Evolutionary conservation across 2,113 vertebrate genomes (phyloP).

Genomic region (Tachysurus fulvidraco): DNA sequence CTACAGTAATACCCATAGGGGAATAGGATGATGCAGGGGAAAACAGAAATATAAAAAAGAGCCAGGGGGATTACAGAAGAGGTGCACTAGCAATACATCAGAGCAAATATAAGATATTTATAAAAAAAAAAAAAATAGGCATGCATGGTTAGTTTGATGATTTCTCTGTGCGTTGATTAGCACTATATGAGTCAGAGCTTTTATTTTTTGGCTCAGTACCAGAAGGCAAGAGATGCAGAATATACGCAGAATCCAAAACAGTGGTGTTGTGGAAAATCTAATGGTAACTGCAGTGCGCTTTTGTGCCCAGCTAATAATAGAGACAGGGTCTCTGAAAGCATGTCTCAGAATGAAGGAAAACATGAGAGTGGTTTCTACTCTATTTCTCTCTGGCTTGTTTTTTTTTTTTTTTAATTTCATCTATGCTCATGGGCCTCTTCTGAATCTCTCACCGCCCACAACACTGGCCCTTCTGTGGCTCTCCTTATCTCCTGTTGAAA

Average conservation of each 20-base stretch:
- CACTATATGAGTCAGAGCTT: slow-evolving; percentile 60
- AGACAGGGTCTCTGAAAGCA: slow-evolving; percentile 55
- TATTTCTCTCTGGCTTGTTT: slow-evolving; percentile 2
- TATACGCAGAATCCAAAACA: slow-evolving; percentile 63
- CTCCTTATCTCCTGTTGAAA: slow-evolving; percentile 16
- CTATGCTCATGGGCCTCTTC: slow-evolving; percentile 10
- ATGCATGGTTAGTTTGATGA: not conserved
- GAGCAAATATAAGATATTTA: not conserved
- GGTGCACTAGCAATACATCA: not conserved
- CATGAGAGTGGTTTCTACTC: not conserved
- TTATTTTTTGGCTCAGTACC: slow-evolving; percentile 57
- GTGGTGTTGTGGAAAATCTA: slow-evolving; percentile 72
- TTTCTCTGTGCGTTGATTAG: not conserved
- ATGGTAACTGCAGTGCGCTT: slow-evolving; percentile 65
- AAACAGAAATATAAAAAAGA: slow-evolving; percentile 11
- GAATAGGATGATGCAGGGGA: not conserved
- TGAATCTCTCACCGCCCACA: slow-evolving; percentile 28
- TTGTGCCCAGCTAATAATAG: slow-evolving; percentile 53
- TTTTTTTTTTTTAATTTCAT: slow-evolving; percentile 31
- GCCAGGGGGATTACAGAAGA: no score
- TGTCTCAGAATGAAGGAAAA: slow-evolving; percentile 38
- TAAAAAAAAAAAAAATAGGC: not conserved
- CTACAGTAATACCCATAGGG: not conserved
- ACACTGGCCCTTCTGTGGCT: slow-evolving; percentile 25
- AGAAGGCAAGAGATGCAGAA: slow-evolving; percentile 54